Base-by-base conservation (phyloP, 1,140 invertebrate species). In the Sinonovacula constricta region DNA sequence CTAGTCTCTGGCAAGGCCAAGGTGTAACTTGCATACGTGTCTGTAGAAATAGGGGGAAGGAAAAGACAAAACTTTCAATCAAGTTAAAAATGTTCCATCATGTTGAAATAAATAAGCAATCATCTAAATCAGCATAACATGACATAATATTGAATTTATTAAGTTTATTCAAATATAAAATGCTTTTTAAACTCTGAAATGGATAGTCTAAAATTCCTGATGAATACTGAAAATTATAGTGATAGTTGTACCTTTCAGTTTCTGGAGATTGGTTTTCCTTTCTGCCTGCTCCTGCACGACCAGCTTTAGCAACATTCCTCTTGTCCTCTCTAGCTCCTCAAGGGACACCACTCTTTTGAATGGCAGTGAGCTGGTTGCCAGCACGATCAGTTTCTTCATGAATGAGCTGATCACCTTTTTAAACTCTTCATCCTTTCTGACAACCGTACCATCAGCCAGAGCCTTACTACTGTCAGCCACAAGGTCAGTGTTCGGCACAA, bases 301-400 rank as follows among this genome's bases (percentile, higher is more conserved):
- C 36, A 91, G 90, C 63, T 91, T 90, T 79, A 93, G 92, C 4
- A 94, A 86, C 2, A 94, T 89, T 59, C 85, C 90, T 60, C 93
- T 87, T 10, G 92, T 91, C n/a, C 94, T 88, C 86, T 94, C 93
- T 60, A 94, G 81, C 54, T 90, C 88, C 24, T 78, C 66, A 54
- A 88, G 67, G 0, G 81, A 81, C 12, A 90, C 87, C 36, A 80
- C 87, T 45, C 92, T 84, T 90, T 92, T 84, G 88, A 93, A 85
- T 91, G 92, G 79, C 87, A 92, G 86, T 88, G 86, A 81, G 78
- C 90, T 77, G 10, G 90, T 84, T 24, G 90, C 88, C 22, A 84
- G 62, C 28, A 88, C 80, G 22, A 91, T 88, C 83, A 91, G 83
- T 63, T 86, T 83, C 69, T 86, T 88, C 83, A 92, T 88, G 59